Base-by-base conservation (phyloP, 2,113 vertebrate species). In the Myxocyprinus asiaticus region DNA sequence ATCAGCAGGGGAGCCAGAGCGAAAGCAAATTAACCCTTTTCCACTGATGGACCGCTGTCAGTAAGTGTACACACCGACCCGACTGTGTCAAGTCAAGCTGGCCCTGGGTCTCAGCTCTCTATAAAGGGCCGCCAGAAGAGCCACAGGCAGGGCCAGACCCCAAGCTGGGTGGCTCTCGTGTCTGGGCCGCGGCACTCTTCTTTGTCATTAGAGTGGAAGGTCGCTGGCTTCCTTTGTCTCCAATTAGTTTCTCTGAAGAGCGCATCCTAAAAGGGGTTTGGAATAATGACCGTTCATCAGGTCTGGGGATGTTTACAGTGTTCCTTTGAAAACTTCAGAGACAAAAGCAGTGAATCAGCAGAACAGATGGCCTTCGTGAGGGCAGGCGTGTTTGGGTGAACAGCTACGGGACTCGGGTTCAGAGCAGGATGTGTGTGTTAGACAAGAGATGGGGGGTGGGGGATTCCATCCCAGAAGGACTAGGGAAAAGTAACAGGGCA, bases 231-330 rank as follows among this genome's bases (percentile, higher is more conserved):
- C 87, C 85, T 92, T 92, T 89, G 91, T 92, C 91, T 93, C 86
- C 90, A 92, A 94, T 92, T 92, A 93, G 91, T 87, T 88, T 91
- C 85, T 90, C 85, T 85, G 88, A 89, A 85, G 87, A 88, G 84
- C 51, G 85, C 88, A 88, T 89, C 87, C 90, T 91, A 88, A 91
- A 92, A 84, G 84, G 83, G 87, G 87, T 86, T 88, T 91, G 87
- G 88, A 92, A 90, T 92, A 92, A 93, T 92, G 88, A 91, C 90
- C 89, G 86, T 87, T 90, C 91, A 92, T 91, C 89, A 90, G 81
- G 67, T 80, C 71, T 47, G 58, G 67, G 43, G 77, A 79, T 59
- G 83, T 81, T 82, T 84, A 80, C 58, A 67, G 69, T 33, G 69
- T 66, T 77, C 58, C 68, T 78, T 76, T 76, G 78, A 85, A 84